Base-by-base conservation (phyloP, 2,113 vertebrate genomes). In the Pygoscelis antarcticus region DNA sequence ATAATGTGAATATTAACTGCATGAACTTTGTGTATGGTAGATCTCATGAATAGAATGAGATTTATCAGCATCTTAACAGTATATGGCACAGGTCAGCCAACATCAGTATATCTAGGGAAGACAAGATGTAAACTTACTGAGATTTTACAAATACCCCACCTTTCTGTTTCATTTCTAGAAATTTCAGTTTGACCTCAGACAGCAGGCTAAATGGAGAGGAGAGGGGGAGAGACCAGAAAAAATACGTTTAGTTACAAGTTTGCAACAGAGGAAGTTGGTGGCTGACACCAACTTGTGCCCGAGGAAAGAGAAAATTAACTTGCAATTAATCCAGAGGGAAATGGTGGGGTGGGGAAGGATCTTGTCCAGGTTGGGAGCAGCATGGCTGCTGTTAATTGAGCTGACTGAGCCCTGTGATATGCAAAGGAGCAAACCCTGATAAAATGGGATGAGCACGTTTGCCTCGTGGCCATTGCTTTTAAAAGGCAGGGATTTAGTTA, bases 391-490 rank as follows among this genome's bases (percentile, higher is more conserved):
- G 34, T 36, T 60, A 11, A n/a, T 10, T 36, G 46, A 77, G 16
- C n/a, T 16, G 18, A 27, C 20, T 16, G 20, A 83, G 58, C 16
- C 0, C 1, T 13, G 11, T 83, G 47, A 13, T 57, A 10, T 0
- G 3, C 10, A 44, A 64, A 49, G 42, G 29, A 83, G 8, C 14
- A 51, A 78, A 25, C 5, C 16, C 16, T 38, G 34, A 10, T 54
- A 25, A 62, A 65, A 58, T 5, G 16, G 19, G 49, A 47, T 3
- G 11, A 36, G 19, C 1, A 2, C 1, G 2, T 77, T 66, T 66
- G 40, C 44, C 32, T 72, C 2, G 4, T 25, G 20, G 34, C 40
- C 5, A 0, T 42, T 0, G 4, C 7, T 88, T 86, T 34, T 11
- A 6, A 44, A 61, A 89, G 27, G 16, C 46, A 34, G 76, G 40